These are phyloP conservation scores for Carassius carassius DNA, from an alignment of 2,113 vertebrate genomes.

Conservation along the genomic window DNA sequence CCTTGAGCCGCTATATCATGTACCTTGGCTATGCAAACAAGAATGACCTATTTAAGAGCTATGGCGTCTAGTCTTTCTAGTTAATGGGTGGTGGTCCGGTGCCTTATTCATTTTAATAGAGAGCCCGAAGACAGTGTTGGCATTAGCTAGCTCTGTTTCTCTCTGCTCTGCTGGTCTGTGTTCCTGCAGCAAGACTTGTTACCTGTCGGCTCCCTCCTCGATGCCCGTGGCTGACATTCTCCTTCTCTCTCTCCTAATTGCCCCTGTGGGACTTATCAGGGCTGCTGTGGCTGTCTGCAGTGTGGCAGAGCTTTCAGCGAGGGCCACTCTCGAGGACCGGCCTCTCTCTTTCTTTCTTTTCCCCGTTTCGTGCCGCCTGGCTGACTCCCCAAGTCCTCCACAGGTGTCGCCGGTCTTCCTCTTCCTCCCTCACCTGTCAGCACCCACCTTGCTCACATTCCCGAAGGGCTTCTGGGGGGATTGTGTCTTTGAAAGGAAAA, in stretches of 20 bases:
- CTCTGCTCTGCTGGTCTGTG: conserved; percentile 38
- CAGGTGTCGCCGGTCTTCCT: conserved; percentile 52
- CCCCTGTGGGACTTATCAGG: conserved; percentile 73
- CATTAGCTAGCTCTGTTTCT: conserved; percentile 48
- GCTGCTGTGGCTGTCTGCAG: conserved; percentile 67
- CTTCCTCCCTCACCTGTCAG: conserved; percentile 40
- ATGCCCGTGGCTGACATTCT: conserved; percentile 71
- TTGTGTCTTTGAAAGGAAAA: conserved; percentile 47
- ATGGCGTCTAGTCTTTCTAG: conserved; percentile 18
- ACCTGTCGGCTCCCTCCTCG: conserved; percentile 51
- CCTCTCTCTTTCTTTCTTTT: conserved; percentile 9
- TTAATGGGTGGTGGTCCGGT: conserved; percentile 45
- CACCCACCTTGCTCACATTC: not conserved
- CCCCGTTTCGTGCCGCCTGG: not conserved
- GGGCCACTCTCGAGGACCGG: conserved; percentile 35
- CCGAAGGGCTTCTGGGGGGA: conserved; percentile 39
- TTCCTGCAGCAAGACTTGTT: conserved; percentile 54
- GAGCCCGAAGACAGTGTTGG: conserved; percentile 42
- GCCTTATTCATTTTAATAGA: conserved; percentile 55
- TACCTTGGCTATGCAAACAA: conserved; percentile 10
- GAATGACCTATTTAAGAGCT: conserved; percentile 36
- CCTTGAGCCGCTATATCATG: conserved; percentile 30
- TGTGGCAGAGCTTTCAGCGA: conserved; percentile 58
- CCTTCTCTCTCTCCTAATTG: conserved; percentile 78
- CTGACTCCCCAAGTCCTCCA: conserved; percentile 45